Percentiles rank a stretch among this genome's conserved stretches.
Conservation (phyloP, 2,888 invertebrate genomes). For the Yponomeuta evonymella region DNA sequence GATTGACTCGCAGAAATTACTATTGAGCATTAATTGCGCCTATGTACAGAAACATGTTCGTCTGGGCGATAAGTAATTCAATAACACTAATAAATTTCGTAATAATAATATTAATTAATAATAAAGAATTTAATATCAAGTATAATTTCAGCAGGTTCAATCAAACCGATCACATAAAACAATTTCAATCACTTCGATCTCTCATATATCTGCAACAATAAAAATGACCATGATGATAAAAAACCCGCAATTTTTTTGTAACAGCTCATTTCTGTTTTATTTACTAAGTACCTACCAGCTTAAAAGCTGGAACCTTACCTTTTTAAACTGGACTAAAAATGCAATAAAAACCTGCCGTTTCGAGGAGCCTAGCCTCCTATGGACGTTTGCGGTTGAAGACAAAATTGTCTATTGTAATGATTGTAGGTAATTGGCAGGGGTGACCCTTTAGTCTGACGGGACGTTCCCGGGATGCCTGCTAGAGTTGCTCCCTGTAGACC, state of each 20-base stretch:
- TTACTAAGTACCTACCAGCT: background rate
- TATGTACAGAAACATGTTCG: too few species aligned
- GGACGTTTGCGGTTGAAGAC: constrained; percentile 51
- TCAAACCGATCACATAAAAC: too few species aligned
- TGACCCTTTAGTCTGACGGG: constrained; percentile 34
- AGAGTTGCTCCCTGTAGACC: background rate
- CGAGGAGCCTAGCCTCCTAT: constrained; percentile 29
- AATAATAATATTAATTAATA: too few species aligned
- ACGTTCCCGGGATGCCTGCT: background rate
- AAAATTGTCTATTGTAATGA: constrained; percentile 71
- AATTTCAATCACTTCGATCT: too few species aligned
- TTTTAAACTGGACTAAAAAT: constrained; percentile 56
- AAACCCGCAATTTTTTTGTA: background rate
- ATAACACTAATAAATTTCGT: too few species aligned
- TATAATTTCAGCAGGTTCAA: too few species aligned
- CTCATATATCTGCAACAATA: too few species aligned
- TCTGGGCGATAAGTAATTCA: too few species aligned
- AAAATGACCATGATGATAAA: too few species aligned
- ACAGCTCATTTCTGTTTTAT: background rate
- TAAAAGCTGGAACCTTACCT: constrained; percentile 4
- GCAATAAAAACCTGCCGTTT: constrained; percentile 63
- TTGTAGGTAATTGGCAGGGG: constrained; percentile 70
- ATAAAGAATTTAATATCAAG: too few species aligned
- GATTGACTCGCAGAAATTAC: too few species aligned
- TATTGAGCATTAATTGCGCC: too few species aligned